Evolutionary conservation across 2,797 vertebrate species (phyloP), one percentile per base, ranked within the genome.

Genomic region (Dallia pectoralis): DNA sequence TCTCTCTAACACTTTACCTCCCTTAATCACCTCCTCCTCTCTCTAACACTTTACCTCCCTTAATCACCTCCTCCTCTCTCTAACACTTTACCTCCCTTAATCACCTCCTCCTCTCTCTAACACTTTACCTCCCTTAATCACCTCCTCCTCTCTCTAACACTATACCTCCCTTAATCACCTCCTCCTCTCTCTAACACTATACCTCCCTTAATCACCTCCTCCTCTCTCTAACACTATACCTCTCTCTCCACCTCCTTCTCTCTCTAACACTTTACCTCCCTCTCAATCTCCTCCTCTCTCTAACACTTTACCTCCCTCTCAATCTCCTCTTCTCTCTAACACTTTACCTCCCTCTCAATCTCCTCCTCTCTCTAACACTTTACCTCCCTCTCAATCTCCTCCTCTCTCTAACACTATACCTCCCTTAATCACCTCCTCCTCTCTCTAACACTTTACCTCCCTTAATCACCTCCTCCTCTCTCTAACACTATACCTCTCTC

Each of bases 361-460:
- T 62, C 40, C 29, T 29, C n/a, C 12, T 33, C 11, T 49, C 25
- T 65, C 56, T 67, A 32, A 64, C 32, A 44, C 48, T 56, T 56
- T 56, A 25, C 53, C 30, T 63, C n/a, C 15, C 51, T 49, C n/a
- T 51, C 61, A 64, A 40, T 22, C 32, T 62, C 27, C 29, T 19
- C 8, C 4, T 19, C 44, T 49, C 48, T 29, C 22, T 22, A 0
- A 53, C 12, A 36, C 11, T 70, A 25, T 29, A 64, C 82, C 74
- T 71, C 80, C 83, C 82, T 83, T 71, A 49, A n/a, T 22, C 66
- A 48, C 32, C 16, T 4, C 19, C 19, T 6, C 15, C 32, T 61
- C 14, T n/a, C n/a, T 56, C 47, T 69, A n/a, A n/a, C 73, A 59
- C 72, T 82, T 87, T n/a, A n/a, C 77, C 44, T 69, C 64, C 62